A percentile compares a stretch with the other conserved stretches of the same genome.
Evolutionary conservation across 2,797 vertebrate genomes (phyloP).

Genomic region (Kryptolebias ocellatus): DNA sequence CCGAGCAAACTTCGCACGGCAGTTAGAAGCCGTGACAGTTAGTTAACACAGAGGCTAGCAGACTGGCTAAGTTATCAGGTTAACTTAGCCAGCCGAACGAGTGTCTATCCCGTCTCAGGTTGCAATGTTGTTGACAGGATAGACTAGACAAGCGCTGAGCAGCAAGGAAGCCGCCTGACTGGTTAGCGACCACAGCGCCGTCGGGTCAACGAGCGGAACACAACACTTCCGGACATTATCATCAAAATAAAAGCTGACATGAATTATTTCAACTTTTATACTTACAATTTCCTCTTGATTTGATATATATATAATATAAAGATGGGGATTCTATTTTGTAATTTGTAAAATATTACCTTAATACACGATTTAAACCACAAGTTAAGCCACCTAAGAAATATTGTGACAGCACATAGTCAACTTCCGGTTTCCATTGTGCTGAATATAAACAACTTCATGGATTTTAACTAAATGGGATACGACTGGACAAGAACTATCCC

Average conservation of each 20-base stretch:
- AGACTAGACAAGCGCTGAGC: constrained; percentile 42
- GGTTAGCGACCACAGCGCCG: background rate
- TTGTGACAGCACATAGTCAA: background rate
- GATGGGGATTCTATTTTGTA: background rate
- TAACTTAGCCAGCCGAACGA: constrained; percentile 55
- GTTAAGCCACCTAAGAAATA: background rate
- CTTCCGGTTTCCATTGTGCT: constrained; percentile 32
- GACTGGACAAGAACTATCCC: constrained; percentile 1
- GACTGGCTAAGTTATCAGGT: constrained; percentile 65
- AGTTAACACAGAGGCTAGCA: constrained; percentile 30
- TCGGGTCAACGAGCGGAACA: rapidly evolving
- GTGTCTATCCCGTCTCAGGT: constrained; percentile 74
- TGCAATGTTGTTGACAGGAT: constrained; percentile 76
- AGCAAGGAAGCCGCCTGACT: constrained; percentile 28
- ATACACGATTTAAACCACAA: background rate
- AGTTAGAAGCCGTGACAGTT: constrained; percentile 18
- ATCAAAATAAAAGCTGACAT: constrained; percentile 49
- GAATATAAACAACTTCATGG: background rate
- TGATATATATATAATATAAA: background rate
- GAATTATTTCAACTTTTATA: background rate
- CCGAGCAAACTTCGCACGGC: background rate
- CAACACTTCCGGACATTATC: background rate
- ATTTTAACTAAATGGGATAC: background rate
- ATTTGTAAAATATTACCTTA: background rate
- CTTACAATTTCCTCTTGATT: background rate